Evolutionary conservation across 2,113 vertebrate species (phyloP).

Genomic region (Pygathrix nemaeus): DNA sequence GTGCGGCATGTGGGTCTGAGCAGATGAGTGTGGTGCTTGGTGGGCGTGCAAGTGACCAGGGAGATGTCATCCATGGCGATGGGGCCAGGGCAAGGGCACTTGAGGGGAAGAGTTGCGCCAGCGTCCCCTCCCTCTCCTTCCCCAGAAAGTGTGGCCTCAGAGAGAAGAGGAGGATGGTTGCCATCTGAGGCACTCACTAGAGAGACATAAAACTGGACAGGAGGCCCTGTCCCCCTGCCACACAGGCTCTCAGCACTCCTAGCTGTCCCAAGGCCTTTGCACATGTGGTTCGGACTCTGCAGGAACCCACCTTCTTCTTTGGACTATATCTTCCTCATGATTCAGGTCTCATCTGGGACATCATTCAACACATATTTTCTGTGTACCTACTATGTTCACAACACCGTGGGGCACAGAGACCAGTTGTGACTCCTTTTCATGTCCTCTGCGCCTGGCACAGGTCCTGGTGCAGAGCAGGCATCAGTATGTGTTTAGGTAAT

Average conservation of each 20-base stretch:
- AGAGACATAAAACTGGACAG: not conserved
- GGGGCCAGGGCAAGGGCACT: not conserved
- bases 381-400: not conserved
- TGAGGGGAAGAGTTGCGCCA: not conserved
- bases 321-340: not conserved
- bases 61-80: not conserved
- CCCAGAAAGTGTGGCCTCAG: not conserved
- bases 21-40: not conserved
- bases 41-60: not conserved
- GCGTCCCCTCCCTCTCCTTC: fast-evolving
- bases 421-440: not conserved
- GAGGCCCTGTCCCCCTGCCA: not conserved
- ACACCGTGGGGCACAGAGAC: not conserved
- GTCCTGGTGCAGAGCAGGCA: not conserved
- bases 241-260: not conserved
- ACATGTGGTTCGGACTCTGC: not conserved
- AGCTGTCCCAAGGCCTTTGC: not conserved
- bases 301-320: not conserved
- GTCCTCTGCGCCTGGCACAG: not conserved
- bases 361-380: too few relatives aligned
- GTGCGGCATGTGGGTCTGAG: conserved; percentile 38
- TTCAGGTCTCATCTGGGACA: not conserved
- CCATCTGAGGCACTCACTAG: fast-evolving
- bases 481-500: not conserved
- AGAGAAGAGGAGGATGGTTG: not conserved